phyloP scores from a whole-genome alignment of 2,113 vertebrate species.

The Peromyscus leucopus region DNA sequence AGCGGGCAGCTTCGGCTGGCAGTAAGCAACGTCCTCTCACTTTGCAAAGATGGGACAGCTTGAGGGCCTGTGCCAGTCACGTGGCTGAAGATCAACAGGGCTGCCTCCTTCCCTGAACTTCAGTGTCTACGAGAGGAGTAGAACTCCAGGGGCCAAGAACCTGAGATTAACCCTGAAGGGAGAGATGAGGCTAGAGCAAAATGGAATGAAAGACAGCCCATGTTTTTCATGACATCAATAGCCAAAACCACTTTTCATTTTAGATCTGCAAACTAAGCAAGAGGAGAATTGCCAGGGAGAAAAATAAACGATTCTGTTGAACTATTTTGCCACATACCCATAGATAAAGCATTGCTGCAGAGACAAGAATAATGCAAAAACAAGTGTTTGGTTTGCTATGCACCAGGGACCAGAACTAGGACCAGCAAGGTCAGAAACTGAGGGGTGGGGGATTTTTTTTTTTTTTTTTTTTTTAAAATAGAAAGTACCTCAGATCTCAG shows the following conservation, averaged over 20 bases:
- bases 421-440: background rate
- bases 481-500: background rate
- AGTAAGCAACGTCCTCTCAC: background rate
- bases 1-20: background rate
- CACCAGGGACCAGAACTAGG: background rate
- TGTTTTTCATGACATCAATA: slow-evolving; percentile 60
- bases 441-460: background rate
- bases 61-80: background rate
- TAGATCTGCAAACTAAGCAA: slow-evolving; percentile 77
- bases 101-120: background rate
- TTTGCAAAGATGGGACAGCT: accelerated
- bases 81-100: background rate
- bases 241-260: slow-evolving; percentile 74
- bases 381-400: background rate
- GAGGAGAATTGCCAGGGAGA: slow-evolving; percentile 67
- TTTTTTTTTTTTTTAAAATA: background rate
- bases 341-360: slow-evolving; percentile 48
- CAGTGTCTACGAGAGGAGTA: background rate
- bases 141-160: slow-evolving; percentile 34
- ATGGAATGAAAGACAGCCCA: slow-evolving; percentile 45
- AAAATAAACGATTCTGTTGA: slow-evolving; percentile 72
- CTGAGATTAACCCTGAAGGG: slow-evolving; percentile 60
- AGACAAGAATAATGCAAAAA: slow-evolving; percentile 1
- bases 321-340: slow-evolving; percentile 57
- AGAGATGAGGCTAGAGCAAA: slow-evolving; percentile 45